These are phyloP conservation scores for Dromius quadrimaculatus DNA, from an alignment of 2,888 invertebrate species.

Conservation along the genomic window DNA sequence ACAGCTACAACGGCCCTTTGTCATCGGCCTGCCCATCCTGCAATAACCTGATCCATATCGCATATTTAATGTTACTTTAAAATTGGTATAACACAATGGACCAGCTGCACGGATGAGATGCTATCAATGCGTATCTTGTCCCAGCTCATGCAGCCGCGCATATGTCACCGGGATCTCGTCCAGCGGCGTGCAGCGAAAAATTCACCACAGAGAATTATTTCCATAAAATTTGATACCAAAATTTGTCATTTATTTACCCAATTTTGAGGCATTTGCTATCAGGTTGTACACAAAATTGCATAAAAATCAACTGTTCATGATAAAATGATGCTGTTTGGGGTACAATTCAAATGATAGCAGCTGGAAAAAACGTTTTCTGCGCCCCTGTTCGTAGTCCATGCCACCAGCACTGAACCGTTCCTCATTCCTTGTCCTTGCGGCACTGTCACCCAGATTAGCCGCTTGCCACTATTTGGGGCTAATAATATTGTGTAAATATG, in stretches of 20 bases:
- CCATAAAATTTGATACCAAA: too few species aligned
- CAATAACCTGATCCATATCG: slow-evolving; percentile 60
- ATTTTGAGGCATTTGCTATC: too few species aligned
- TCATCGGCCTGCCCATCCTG: slow-evolving; percentile 53
- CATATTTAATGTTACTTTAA: slow-evolving; percentile 64
- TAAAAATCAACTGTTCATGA: too few species aligned
- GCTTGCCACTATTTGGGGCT: slow-evolving; percentile 56
- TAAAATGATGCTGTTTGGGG: too few species aligned
- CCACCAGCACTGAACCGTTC: background rate
- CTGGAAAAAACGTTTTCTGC: background rate
- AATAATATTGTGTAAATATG: slow-evolving; percentile 64
- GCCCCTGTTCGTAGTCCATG: background rate
- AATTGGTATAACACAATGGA: slow-evolving; percentile 62
- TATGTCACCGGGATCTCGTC: slow-evolving; percentile 59
- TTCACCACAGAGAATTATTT: too few species aligned
- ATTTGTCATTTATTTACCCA: too few species aligned
- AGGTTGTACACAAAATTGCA: too few species aligned
- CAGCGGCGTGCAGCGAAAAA: slow-evolving; percentile 3
- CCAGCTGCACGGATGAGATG: slow-evolving; percentile 64
- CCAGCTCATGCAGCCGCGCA: slow-evolving; percentile 62
- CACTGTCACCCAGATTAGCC: slow-evolving; percentile 43
- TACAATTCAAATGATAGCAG: too few species aligned
- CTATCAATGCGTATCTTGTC: slow-evolving; percentile 64
- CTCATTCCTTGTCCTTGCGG: slow-evolving; percentile 4
- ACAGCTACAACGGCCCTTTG: slow-evolving; percentile 50